Evolutionary conservation across 2,113 vertebrate genomes (phyloP).

Genomic region (Notiomystis cincta): DNA sequence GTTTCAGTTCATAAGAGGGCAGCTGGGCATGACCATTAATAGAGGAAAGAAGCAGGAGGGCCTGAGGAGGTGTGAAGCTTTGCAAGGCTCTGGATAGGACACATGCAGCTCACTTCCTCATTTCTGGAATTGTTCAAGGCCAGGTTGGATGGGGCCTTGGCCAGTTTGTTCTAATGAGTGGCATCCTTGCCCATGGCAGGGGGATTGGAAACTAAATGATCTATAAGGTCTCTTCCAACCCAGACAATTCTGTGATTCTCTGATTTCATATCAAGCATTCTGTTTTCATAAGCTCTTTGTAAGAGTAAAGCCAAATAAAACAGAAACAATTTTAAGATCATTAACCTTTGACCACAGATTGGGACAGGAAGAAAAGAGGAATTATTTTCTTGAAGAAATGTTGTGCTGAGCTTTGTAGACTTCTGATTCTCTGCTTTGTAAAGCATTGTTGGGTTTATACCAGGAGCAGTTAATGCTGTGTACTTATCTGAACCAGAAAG

Average conservation of each 20-base stretch:
- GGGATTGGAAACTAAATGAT: neutral
- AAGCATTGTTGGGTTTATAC: neutral
- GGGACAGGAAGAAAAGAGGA: neutral
- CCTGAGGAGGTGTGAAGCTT: neutral
- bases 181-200: too few relatives aligned
- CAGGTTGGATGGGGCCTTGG: neutral
- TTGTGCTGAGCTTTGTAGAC: neutral
- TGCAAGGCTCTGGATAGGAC: neutral
- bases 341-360: neutral
- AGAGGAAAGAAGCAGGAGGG: neutral
- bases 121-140: neutral
- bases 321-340: neutral
- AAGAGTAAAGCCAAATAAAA: neutral
- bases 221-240: neutral
- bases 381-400: neutral
- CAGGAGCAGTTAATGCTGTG: neutral
- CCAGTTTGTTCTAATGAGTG: neutral
- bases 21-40: neutral
- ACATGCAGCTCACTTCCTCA: neutral
- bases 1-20: neutral
- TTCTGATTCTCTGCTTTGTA: neutral
- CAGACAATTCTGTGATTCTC: neutral
- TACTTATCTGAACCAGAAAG: neutral
- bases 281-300: neutral
- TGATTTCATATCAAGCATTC: neutral